These are phyloP conservation scores for Metallyticus violacea DNA, from an alignment of 2,888 invertebrate genomes.

Conservation along the genomic window DNA sequence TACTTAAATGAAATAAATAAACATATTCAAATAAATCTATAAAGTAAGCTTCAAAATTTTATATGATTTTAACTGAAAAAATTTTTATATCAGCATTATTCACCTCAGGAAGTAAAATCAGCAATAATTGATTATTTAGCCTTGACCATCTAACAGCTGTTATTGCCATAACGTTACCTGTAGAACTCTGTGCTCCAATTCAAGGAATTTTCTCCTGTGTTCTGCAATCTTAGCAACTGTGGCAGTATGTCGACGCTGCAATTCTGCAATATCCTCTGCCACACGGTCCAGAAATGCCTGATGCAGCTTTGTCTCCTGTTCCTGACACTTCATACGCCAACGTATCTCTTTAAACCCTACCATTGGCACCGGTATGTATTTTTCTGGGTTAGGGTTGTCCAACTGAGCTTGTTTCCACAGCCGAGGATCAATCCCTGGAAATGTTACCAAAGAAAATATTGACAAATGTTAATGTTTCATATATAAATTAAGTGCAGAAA, in stretches of 20 bases:
- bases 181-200: conserved; percentile 78
- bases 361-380: conserved; percentile 90
- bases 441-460: neutral
- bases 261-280: conserved; percentile 69
- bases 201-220: conserved; percentile 74
- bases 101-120: too few species aligned
- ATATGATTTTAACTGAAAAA: too few species aligned
- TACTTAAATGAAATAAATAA: too few species aligned
- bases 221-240: conserved; percentile 79
- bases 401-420: conserved; percentile 95
- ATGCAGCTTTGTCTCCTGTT: conserved; percentile 80
- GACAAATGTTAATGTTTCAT: too few species aligned
- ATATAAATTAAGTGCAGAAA: too few species aligned
- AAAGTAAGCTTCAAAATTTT: too few species aligned
- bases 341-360: conserved; percentile 74
- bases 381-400: conserved; percentile 90
- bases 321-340: conserved; percentile 79
- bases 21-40: too few species aligned
- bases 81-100: too few species aligned
- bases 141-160: too few species aligned
- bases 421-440: conserved; percentile 81
- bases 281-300: conserved; percentile 77
- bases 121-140: too few species aligned
- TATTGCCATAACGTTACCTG: conserved; percentile 56
- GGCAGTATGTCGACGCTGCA: conserved; percentile 78